Percentiles rank a stretch among this genome's conserved stretches.
phyloP scores from a whole-genome alignment of 1,140 invertebrate genomes.

The Leptinotarsa lineolata region DNA sequence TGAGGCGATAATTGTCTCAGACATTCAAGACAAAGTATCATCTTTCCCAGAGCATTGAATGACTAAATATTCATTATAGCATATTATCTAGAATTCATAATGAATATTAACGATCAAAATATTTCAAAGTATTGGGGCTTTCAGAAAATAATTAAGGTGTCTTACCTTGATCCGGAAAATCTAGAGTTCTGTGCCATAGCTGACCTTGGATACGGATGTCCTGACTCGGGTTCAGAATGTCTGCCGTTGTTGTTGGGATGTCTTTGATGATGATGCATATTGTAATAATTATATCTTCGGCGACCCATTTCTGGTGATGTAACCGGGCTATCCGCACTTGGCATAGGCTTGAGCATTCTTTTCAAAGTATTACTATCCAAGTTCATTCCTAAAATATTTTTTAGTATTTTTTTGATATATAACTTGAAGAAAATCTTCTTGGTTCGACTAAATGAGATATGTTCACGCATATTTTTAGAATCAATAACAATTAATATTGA shows the following conservation, averaged over 20 bases:
- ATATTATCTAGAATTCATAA: too few relatives aligned
- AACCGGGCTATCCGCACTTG: slow-evolving; percentile 82
- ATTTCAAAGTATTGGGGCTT: too few relatives aligned
- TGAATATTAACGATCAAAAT: too few relatives aligned
- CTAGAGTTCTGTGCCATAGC: slow-evolving; percentile 54
- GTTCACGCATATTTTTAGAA: too few relatives aligned
- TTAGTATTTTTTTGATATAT: too few relatives aligned
- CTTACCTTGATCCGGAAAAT: slow-evolving; percentile 54
- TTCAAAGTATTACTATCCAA: slow-evolving; percentile 81
- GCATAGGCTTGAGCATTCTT: slow-evolving; percentile 91
- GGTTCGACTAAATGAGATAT: too few relatives aligned
- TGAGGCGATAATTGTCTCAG: too few relatives aligned
- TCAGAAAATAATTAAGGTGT: not conserved
- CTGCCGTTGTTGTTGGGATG: slow-evolving; percentile 59
- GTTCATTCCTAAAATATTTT: slow-evolving; percentile 46
- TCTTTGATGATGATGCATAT: slow-evolving; percentile 61
- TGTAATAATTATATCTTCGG: slow-evolving; percentile 68
- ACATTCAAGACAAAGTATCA: too few relatives aligned
- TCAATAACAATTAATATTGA: too few relatives aligned
- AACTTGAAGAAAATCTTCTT: too few relatives aligned
- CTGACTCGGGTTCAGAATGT: slow-evolving; percentile 61
- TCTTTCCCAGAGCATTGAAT: too few relatives aligned
- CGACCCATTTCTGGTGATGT: slow-evolving; percentile 87
- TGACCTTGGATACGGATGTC: slow-evolving; percentile 50
- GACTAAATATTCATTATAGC: too few relatives aligned